Evolutionary conservation across 2,113 vertebrate genomes (phyloP).

Genomic region (Athene cunicularia): DNA sequence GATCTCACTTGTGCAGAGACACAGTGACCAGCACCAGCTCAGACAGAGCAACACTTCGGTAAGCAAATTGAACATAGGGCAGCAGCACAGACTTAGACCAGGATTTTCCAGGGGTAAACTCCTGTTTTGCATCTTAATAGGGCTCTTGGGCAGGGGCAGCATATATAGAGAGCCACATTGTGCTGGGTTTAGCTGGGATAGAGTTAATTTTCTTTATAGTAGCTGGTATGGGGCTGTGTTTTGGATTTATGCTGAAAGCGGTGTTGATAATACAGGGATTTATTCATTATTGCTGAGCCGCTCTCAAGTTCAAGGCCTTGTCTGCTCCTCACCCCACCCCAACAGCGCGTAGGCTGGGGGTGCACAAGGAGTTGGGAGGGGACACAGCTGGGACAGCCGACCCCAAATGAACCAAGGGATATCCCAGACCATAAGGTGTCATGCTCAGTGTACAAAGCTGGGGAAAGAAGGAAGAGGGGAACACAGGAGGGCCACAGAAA

Average conservation of each 20-base stretch:
- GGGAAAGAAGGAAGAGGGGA: background rate
- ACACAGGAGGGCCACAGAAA: background rate
- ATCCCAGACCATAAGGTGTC: background rate
- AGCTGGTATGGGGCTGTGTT: background rate
- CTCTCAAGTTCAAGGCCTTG: background rate
- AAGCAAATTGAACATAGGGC: background rate
- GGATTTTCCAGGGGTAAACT: background rate
- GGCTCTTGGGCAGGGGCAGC: background rate
- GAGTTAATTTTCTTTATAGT: background rate
- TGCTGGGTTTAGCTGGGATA: background rate
- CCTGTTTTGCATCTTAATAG: background rate
- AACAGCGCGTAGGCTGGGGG: background rate
- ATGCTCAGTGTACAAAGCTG: background rate
- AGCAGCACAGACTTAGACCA: background rate
- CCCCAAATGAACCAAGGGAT: too few species aligned
- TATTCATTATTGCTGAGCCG: background rate
- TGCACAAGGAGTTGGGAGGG: background rate
- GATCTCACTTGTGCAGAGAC: background rate
- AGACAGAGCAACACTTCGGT: background rate
- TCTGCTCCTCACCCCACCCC: background rate
- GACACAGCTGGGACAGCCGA: background rate
- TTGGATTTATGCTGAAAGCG: background rate
- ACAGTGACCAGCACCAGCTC: background rate
- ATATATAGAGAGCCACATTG: background rate
- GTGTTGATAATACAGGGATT: background rate